Evolutionary conservation across 2,113 vertebrate genomes (phyloP), one percentile per base, ranked within the genome.

Genomic region (Chaetura pelagica): DNA sequence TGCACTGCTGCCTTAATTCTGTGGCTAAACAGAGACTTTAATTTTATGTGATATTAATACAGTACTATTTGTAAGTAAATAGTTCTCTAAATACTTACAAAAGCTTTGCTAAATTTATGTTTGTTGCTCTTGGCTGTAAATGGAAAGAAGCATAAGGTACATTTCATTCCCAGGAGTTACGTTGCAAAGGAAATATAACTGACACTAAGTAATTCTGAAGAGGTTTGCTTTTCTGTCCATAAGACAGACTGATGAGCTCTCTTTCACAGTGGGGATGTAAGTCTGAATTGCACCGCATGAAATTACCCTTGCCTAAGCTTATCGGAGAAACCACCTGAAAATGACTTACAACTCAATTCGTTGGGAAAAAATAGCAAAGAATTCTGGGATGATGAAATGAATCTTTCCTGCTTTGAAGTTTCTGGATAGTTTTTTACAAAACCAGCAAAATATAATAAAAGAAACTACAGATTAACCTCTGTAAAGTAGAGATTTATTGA

Each of bases 331-430:
- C 72, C 84, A 94, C 84, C 87, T 84, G 85, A 97, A 96, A 90
- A 96, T 95, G 59, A 94, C 82, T 93, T 94, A 96, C 63, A 93
- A 69, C 75, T 95, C 93, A 95, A 90, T 95, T 96, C 93, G 23
- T 57, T 59, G 57, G 38, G 44, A 63, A 93, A 87, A 88, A 94
- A 87, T 38, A 85, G 24, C 55, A 83, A 91, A 93, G 85, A 73
- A 83, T 83, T 88, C 78, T 86, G 90, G 71, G 61, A 88, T 74
- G 42, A 21, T 32, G 63, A 86, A 94, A 90, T 94, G 46, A 84
- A 88, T 90, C 94, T 94, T 87, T 87, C 42, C 42, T 74, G 26
- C 63, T 96, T 95, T 88, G 48, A 85, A 90, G 79, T 48, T 91
- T 92, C 38, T 75, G 64, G 68, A 72, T 48, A 72, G 24, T 24